These are phyloP conservation scores for Amblyteles armatorius DNA, from an alignment of 2,888 invertebrate species.

Conservation along the genomic window DNA sequence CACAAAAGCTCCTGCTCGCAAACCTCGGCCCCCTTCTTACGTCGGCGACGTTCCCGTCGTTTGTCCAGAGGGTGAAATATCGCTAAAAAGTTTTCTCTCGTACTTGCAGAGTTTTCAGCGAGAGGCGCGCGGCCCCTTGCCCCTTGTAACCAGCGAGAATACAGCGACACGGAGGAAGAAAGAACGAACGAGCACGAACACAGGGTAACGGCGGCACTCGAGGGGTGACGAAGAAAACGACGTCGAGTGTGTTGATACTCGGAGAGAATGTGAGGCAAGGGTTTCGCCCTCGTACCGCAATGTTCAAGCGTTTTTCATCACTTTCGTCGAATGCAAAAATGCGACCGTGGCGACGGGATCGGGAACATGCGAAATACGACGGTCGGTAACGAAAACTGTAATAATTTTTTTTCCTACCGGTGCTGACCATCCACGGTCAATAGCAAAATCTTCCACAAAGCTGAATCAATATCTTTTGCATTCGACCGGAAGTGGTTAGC, in stretches of 20 bases:
- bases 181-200: conserved; percentile 9
- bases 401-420: not conserved
- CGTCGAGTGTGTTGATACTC: conserved; percentile 68
- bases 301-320: conserved; percentile 41
- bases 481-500: too few relatives aligned
- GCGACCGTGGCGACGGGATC: not conserved
- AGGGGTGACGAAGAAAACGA: conserved; percentile 53
- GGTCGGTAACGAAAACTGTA: not conserved
- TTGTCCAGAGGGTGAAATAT: conserved; percentile 78
- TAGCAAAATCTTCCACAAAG: not conserved
- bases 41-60: conserved; percentile 64
- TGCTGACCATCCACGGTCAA: not conserved
- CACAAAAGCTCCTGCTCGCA: not conserved
- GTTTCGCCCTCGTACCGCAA: not conserved
- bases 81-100: conserved; percentile 82
- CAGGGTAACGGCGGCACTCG: conserved; percentile 40
- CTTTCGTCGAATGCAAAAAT: conserved; percentile 37
- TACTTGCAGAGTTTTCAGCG: conserved; percentile 76
- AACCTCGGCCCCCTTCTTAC: conserved; percentile 64
- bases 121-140: conserved; percentile 52
- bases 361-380: not conserved
- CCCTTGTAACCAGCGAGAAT: conserved; percentile 36
- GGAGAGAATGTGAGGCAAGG: conserved; percentile 53
- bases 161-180: conserved; percentile 16
- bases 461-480: not conserved